Evolutionary conservation across 2,797 vertebrate genomes (phyloP).

Genomic region (Crocidura indochinensis): DNA sequence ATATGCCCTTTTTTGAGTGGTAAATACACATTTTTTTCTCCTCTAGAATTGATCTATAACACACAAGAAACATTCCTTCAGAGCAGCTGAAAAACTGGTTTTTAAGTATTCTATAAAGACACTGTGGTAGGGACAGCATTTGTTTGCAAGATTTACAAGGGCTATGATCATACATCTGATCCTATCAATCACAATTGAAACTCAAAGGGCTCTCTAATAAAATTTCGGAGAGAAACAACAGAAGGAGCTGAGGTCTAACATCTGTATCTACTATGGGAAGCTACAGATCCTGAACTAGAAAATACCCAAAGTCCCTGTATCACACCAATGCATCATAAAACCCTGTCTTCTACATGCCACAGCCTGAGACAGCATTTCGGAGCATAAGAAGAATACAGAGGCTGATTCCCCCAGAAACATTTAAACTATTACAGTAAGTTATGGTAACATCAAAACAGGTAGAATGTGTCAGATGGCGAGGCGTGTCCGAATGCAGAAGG

Average conservation of each 20-base stretch:
- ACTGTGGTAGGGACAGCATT: background rate
- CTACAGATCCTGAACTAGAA: background rate
- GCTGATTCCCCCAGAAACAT: background rate
- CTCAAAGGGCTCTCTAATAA: background rate
- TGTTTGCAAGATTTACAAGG: background rate
- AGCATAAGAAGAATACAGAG: background rate
- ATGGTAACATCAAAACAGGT: background rate
- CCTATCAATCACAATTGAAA: background rate
- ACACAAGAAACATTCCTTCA: background rate
- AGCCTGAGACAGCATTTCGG: no score
- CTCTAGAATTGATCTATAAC: background rate
- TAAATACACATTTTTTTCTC: background rate
- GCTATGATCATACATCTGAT: background rate
- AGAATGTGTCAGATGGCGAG: background rate
- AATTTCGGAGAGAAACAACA: background rate
- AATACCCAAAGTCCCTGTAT: background rate
- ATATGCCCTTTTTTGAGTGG: background rate
- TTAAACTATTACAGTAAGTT: background rate
- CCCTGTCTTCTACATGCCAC: background rate
- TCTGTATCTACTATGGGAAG: background rate
- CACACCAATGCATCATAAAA: rapidly evolving
- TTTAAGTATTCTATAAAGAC: background rate
- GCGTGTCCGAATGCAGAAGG: background rate
- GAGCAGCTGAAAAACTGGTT: background rate
- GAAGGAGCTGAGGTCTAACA: background rate